phyloP scores from a whole-genome alignment of 2,113 vertebrate species.

The Cochlearius cochlearius region DNA sequence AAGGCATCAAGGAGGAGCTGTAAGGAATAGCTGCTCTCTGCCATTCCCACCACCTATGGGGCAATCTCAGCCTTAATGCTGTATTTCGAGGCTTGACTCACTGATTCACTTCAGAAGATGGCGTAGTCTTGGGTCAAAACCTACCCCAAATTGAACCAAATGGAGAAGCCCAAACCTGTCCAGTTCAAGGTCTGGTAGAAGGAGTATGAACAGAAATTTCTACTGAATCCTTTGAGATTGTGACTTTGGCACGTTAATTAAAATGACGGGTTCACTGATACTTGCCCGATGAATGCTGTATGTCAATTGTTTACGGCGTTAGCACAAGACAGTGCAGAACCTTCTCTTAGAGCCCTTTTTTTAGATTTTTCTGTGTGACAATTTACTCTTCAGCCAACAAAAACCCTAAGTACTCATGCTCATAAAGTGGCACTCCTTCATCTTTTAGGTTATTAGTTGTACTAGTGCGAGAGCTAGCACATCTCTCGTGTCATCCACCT shows the following conservation, averaged over 20 bases:
- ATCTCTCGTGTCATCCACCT: background rate
- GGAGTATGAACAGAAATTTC: background rate
- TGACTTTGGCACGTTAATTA: background rate
- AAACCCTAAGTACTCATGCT: background rate
- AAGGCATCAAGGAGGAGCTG: background rate
- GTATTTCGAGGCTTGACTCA: background rate
- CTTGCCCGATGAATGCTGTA: background rate
- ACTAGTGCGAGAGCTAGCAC: background rate
- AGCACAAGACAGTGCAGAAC: background rate
- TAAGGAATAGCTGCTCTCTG: background rate
- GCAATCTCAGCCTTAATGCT: background rate
- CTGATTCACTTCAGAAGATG: background rate
- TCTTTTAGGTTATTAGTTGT: background rate
- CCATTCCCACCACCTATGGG: background rate
- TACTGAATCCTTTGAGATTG: background rate
- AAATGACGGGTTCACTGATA: background rate
- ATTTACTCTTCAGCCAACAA: background rate
- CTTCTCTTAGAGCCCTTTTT: background rate
- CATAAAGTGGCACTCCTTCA: background rate
- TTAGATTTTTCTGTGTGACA: background rate
- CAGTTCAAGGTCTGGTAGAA: background rate
- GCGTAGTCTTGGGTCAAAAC: background rate
- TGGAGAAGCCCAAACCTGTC: background rate
- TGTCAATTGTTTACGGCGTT: background rate
- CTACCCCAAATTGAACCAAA: background rate